phyloP scores from a whole-genome alignment of 2,888 invertebrate species.

The Cheilosia soror region DNA sequence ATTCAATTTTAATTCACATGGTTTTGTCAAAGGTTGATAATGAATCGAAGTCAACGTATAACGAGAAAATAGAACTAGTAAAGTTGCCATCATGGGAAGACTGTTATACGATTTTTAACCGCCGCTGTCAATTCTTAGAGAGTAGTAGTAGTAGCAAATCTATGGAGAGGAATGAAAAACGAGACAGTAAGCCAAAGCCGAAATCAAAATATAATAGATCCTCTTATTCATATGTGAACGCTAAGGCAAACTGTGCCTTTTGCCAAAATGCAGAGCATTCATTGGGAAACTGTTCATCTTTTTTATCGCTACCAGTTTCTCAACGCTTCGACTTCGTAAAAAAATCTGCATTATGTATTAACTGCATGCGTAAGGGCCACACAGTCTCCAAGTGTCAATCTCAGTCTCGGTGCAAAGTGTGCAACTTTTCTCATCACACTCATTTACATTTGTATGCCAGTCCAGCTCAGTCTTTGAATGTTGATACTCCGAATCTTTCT shows the following conservation, averaged over 20 bases:
- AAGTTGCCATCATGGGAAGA: conserved; percentile 36
- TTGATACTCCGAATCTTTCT: not conserved
- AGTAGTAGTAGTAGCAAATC: not conserved
- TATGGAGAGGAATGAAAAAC: conserved; percentile 6
- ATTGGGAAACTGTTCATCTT: conserved; percentile 17
- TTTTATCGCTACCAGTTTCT: conserved; percentile 1
- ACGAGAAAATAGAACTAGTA: not conserved
- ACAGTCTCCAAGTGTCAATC: not conserved
- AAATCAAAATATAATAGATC: too few relatives aligned
- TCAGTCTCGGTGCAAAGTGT: conserved; percentile 8
- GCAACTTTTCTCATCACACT: conserved; percentile 11
- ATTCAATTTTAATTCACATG: conserved; percentile 23
- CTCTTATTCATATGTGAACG: not conserved
- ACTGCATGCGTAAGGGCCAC: not conserved
- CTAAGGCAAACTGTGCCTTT: not conserved
- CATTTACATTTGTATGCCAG: not conserved
- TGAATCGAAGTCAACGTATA: conserved; percentile 4
- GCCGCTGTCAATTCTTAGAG: conserved; percentile 29
- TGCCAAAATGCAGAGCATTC: conserved; percentile 1
- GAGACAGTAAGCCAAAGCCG: not conserved
- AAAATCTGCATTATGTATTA: not conserved
- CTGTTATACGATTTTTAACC: conserved; percentile 17
- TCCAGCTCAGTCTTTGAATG: not conserved
- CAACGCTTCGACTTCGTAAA: conserved; percentile 11
- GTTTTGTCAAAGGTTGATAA: not conserved